Percentiles rank a stretch among this genome's conserved stretches.
These are phyloP conservation scores for Lysandra bellargus DNA, from an alignment of 2,888 invertebrate species.

Conservation along the genomic window DNA sequence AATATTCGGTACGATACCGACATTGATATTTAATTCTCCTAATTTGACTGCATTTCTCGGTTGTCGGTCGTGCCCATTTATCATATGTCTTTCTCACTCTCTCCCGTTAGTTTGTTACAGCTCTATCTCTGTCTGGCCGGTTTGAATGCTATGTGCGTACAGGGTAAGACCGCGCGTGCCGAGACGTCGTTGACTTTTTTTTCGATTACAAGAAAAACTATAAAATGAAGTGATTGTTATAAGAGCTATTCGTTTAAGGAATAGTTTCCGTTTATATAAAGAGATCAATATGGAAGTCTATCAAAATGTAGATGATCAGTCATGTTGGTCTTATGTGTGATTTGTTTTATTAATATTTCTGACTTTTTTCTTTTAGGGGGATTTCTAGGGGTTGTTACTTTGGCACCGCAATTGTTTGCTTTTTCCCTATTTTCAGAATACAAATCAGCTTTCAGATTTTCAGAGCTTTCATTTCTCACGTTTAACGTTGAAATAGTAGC, in stretches of 20 bases:
- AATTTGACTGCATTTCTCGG: conserved; percentile 76
- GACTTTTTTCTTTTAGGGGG: too few species aligned
- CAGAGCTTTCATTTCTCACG: too few species aligned
- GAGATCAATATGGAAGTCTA: conserved; percentile 26
- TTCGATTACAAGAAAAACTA: conserved; percentile 67
- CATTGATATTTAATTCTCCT: conserved; percentile 70
- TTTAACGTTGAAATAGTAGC: too few species aligned
- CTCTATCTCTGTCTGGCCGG: conserved; percentile 50
- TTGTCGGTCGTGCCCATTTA: conserved; percentile 64
- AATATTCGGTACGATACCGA: conserved; percentile 52
- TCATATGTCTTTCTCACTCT: conserved; percentile 55
- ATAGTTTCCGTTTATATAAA: conserved; percentile 57
- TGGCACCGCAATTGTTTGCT: too few species aligned
- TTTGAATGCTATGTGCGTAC: conserved; percentile 68
- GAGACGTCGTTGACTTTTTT: conserved; percentile 54
- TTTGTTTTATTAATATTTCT: too few species aligned
- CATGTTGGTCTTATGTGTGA: too few species aligned
- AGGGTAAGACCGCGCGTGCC: conserved; percentile 68
- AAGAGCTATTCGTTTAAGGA: conserved; percentile 49
- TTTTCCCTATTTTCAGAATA: too few species aligned
- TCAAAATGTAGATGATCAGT: too few species aligned
- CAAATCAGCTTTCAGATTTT: too few species aligned
- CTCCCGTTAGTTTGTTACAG: conserved; percentile 37
- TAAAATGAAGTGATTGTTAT: conserved; percentile 65
- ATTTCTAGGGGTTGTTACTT: too few species aligned